Evolutionary conservation across 2,113 vertebrate genomes (phyloP).

Genomic region (Forbesichthys agassizii): DNA sequence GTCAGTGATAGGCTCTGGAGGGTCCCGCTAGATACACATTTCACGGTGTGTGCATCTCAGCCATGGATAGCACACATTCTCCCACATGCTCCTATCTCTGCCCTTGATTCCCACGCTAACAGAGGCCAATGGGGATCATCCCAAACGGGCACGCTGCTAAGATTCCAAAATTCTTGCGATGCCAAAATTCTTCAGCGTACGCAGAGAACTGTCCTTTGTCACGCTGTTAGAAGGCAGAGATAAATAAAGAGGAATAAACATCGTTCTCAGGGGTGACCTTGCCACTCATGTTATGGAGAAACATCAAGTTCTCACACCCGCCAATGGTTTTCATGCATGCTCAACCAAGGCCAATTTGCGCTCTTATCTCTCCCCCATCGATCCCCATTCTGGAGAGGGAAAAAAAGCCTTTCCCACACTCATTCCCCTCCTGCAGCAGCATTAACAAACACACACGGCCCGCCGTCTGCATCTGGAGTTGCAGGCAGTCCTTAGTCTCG

Average conservation of each 20-base stretch:
- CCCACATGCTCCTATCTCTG: constrained; percentile 65
- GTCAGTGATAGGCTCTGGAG: too few relatives aligned
- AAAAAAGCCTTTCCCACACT: constrained; percentile 68
- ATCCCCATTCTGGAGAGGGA: constrained; percentile 52
- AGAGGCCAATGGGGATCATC: constrained; percentile 62
- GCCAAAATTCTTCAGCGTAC: constrained; percentile 5
- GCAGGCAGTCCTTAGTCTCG: constrained; percentile 16
- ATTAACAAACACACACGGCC: constrained; percentile 69
- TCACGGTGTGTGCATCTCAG: constrained; percentile 48
- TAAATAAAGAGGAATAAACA: constrained; percentile 4
- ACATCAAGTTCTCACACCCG: constrained; percentile 67
- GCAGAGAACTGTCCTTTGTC: constrained; percentile 17
- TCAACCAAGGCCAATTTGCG: constrained; percentile 65
- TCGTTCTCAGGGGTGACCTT: constrained; percentile 35
- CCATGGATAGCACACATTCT: constrained; percentile 45
- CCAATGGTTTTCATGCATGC: constrained; percentile 58
- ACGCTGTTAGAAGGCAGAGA: neutral
- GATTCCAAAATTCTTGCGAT: constrained; percentile 51
- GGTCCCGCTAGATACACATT: too few relatives aligned
- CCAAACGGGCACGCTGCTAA: constrained; percentile 47
- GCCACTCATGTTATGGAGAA: constrained; percentile 37
- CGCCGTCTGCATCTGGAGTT: constrained; percentile 52
- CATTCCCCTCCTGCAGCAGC: constrained; percentile 40
- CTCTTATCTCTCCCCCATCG: constrained; percentile 75
- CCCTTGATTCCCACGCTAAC: constrained; percentile 72